A percentile compares a stretch with the other conserved stretches of the same genome.
These are phyloP conservation scores for Leptura quadrifasciata DNA, from an alignment of 2,888 invertebrate species.

Conservation along the genomic window DNA sequence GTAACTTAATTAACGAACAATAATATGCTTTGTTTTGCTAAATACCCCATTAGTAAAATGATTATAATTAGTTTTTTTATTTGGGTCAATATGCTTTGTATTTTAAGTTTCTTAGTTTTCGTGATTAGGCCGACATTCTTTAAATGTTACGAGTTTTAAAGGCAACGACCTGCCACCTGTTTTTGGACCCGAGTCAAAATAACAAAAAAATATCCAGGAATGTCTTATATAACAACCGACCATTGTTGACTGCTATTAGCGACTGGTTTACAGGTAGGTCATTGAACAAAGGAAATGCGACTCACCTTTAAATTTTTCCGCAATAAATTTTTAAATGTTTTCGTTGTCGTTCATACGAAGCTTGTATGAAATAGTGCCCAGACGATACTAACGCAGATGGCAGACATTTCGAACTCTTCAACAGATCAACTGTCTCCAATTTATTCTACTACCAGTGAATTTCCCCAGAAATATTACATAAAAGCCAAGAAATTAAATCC, in stretches of 20 bases:
- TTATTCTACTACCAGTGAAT: too few relatives aligned
- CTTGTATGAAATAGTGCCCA: too few relatives aligned
- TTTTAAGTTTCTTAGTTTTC: not conserved
- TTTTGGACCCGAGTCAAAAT: not conserved
- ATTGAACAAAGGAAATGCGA: not conserved
- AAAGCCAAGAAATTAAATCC: too few relatives aligned
- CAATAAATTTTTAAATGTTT: too few relatives aligned
- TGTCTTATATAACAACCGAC: not conserved
- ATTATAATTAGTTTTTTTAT: not conserved
- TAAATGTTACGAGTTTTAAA: not conserved
- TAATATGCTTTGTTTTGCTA: too few relatives aligned
- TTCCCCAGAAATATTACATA: too few relatives aligned
- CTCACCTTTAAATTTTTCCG: not conserved
- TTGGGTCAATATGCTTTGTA: not conserved
- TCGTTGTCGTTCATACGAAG: too few relatives aligned
- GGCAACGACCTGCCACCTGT: not conserved
- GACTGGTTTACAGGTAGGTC: not conserved
- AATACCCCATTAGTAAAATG: too few relatives aligned
- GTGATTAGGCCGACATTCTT: not conserved
- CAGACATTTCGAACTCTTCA: too few relatives aligned
- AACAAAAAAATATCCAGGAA: not conserved
- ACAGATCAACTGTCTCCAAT: too few relatives aligned
- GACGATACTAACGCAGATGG: too few relatives aligned
- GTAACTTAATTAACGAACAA: too few relatives aligned
- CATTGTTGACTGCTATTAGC: not conserved